These are phyloP conservation scores for Empidonax traillii DNA, from an alignment of 2,113 vertebrate species.

Conservation along the genomic window DNA sequence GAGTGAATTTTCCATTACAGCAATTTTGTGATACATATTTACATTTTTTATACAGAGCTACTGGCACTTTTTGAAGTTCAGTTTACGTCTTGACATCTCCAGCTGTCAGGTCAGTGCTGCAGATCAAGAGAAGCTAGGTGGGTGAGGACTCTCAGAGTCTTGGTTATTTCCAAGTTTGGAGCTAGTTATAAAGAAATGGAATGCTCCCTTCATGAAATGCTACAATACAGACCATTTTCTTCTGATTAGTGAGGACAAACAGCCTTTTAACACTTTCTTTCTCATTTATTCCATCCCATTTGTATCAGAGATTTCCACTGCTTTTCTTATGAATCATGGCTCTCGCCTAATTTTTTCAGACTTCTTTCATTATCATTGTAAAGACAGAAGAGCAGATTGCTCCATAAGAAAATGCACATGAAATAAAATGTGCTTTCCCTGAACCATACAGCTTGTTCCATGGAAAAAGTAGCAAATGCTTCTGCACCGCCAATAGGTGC, in stretches of 20 bases:
- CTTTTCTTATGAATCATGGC: neutral
- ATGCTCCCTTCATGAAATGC: neutral
- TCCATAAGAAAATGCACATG: neutral
- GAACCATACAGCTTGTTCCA: neutral
- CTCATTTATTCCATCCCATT: neutral
- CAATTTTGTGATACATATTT: neutral
- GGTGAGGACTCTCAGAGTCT: neutral
- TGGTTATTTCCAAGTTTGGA: neutral
- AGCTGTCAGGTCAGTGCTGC: neutral
- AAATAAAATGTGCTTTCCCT: neutral
- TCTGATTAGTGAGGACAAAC: neutral
- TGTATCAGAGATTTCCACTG: neutral
- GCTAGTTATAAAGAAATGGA: neutral
- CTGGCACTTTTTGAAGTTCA: neutral
- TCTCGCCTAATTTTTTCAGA: neutral
- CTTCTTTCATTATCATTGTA: neutral
- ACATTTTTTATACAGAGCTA: neutral
- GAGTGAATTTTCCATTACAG: neutral
- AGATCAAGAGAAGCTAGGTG: neutral
- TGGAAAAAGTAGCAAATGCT: neutral
- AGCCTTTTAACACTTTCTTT: neutral
- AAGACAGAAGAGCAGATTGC: neutral
- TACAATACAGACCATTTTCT: neutral
- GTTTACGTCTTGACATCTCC: neutral
- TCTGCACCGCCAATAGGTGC: neutral